Percentiles rank a stretch among this genome's conserved stretches.
Conservation (phyloP, 2,113 vertebrate species). For the Tetrax tetrax region DNA sequence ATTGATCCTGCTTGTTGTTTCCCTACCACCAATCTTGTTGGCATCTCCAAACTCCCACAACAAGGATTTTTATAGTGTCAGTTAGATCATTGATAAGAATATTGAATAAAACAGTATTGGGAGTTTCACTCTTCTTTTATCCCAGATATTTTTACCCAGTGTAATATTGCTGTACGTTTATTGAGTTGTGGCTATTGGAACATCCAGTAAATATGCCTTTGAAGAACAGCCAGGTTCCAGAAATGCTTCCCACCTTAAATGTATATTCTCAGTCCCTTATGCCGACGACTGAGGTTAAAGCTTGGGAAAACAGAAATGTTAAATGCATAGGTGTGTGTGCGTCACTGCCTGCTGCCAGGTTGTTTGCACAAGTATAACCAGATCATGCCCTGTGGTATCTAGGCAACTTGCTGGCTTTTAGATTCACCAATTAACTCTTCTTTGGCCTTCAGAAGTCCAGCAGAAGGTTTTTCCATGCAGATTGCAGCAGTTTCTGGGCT, state of each 20-base stretch:
- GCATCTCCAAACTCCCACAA: neutral
- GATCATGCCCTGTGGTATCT: neutral
- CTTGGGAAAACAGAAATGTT: neutral
- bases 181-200: neutral
- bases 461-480: neutral
- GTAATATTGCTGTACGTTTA: neutral
- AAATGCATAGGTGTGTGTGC: neutral
- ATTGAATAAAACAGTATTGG: neutral
- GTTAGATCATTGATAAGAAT: constrained; percentile 23
- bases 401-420: neutral
- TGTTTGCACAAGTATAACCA: neutral
- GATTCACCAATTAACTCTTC: neutral
- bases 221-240: constrained; percentile 13
- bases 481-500: neutral
- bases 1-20: neutral
- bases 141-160: neutral
- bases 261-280: neutral
- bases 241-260: neutral
- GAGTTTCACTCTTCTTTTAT: neutral
- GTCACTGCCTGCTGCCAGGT: neutral
- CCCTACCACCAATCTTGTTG: neutral
- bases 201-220: constrained; percentile 3
- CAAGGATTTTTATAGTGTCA: neutral
- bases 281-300: neutral
- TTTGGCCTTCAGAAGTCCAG: neutral